Evolutionary conservation across 2,888 invertebrate genomes (phyloP).

Genomic region (Euplagia quadripunctaria): DNA sequence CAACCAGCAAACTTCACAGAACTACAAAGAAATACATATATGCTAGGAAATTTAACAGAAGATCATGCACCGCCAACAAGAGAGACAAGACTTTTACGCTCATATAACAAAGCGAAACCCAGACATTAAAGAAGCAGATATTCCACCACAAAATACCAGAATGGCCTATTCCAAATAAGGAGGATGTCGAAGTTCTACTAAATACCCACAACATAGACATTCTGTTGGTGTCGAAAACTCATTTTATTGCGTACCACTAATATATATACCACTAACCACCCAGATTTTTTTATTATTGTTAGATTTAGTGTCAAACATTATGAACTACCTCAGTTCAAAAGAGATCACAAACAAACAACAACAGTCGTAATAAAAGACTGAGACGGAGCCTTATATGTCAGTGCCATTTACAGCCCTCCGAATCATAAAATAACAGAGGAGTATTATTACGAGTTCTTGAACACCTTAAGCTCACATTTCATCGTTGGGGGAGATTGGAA

Average conservation of each 20-base stretch:
- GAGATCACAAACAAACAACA: neutral
- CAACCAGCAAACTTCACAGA: neutral
- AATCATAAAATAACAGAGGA: constrained; percentile 7
- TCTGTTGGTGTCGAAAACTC: neutral
- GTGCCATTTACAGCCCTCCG: neutral
- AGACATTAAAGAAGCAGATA: too few relatives aligned
- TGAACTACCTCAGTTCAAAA: constrained; percentile 3
- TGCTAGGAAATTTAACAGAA: neutral
- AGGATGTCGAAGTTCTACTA: neutral
- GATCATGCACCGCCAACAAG: neutral
- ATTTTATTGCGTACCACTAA: too few relatives aligned
- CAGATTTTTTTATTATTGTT: neutral
- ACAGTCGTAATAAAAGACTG: neutral
- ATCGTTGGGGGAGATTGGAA: constrained; percentile 2
- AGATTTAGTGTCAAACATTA: constrained; percentile 3
- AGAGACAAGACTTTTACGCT: too few relatives aligned
- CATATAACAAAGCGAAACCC: too few relatives aligned
- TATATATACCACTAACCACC: constrained; percentile 1
- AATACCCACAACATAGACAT: neutral
- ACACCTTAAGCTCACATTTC: too few relatives aligned
- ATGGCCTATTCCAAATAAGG: neutral
- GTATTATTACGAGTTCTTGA: neutral
- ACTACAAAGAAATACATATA: neutral
- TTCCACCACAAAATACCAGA: neutral
- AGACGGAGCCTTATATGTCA: neutral